Evolutionary conservation across 2,113 vertebrate species (phyloP), one percentile per base, ranked within the genome.

Genomic region (Planiliza haematocheilus): DNA sequence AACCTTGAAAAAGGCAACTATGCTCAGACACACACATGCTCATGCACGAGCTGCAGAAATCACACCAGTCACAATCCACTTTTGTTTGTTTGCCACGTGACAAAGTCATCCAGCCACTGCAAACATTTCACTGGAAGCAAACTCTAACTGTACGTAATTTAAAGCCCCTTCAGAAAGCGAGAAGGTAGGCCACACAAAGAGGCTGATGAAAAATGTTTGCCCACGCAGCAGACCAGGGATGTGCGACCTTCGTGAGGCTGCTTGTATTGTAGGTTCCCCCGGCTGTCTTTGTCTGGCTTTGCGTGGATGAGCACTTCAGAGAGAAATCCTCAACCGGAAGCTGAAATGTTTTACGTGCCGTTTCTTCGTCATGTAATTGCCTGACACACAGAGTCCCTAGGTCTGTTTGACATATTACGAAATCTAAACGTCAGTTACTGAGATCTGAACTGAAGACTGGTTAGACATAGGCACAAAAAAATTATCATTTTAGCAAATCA

Each of bases 221-320:
- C 73, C 74, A 81, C 81, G 24, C 7, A 3, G 56, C 4, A 38
- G 69, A 58, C 17, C 18, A 37, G 45, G 34, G 43, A 69, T 12
- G 71, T 38, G 67, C 50, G 71, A 70, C 81, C 76, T 83, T 83
- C 45, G 41, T 61, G 72, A 75, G 10, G 69, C 55, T 11, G 69
- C 30, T 53, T 58, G 53, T 34, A 45, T 74, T 8, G 8, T 4
- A 52, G 52, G 16, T 49, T 66, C 57, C 36, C 24, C 48, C 49
- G 12, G 42, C 48, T 0, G n/a, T 18, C 52, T 65, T 62, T 63
- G 50, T 76, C 55, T 63, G 24, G 18, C 36, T 37, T 11, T 11
- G 21, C 66, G 37, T 68, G 21, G 24, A 17, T n/a, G 21, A 17
- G n/a, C 83, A 83, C 86, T 55, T 64, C 62, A 86, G 77, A 36